These are phyloP conservation scores for Cactoblastis cactorum DNA, from an alignment of 2,888 invertebrate species.

Conservation along the genomic window DNA sequence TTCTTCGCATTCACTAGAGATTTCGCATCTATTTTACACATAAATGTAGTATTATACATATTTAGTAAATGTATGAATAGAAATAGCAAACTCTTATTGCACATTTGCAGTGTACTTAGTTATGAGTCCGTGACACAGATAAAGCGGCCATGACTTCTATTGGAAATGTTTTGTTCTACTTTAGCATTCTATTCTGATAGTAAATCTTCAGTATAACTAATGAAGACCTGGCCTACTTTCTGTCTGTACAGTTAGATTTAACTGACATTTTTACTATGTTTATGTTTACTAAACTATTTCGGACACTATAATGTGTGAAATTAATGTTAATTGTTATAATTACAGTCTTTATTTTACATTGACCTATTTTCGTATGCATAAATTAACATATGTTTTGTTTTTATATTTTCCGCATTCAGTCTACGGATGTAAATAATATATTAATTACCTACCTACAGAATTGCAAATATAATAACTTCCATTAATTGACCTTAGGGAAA, in stretches of 20 bases:
- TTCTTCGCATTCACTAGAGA: background rate
- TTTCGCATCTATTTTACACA: no score
- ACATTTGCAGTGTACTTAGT: conserved; percentile 19
- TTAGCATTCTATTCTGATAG: background rate
- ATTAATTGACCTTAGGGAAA: background rate
- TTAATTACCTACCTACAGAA: background rate
- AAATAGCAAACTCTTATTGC: background rate
- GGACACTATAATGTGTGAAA: background rate
- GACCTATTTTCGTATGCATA: background rate
- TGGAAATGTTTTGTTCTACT: conserved; percentile 9
- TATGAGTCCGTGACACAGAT: conserved; percentile 24
- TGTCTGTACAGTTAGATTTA: background rate
- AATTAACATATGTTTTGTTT: background rate
- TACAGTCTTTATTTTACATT: background rate
- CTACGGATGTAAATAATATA: background rate
- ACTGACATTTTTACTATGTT: background rate
- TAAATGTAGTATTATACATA: no score
- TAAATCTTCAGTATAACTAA: background rate
- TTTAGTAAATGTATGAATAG: background rate
- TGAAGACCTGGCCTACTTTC: conserved; percentile 8
- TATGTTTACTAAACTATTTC: background rate
- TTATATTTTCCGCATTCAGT: background rate
- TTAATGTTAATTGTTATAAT: conserved; percentile 1
- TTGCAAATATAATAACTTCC: background rate
- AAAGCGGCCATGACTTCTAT: conserved; percentile 17